Evolutionary conservation across 2,888 invertebrate genomes (phyloP), one percentile per base, ranked within the genome.

Genomic region (Drosophila hamatofila): DNA sequence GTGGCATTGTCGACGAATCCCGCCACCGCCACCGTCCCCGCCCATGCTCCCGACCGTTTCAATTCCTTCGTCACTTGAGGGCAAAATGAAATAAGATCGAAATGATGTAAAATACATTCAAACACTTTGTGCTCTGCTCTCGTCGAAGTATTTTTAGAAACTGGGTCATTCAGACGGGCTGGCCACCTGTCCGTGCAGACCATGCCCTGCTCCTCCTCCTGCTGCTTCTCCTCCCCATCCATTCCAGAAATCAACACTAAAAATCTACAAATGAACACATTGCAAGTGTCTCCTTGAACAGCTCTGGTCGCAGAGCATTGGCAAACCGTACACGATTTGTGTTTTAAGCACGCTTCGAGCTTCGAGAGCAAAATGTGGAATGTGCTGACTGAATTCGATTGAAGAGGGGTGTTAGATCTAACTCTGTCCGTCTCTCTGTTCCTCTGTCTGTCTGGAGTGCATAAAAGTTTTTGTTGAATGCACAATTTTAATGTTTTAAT

Each of bases 51-150:
- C 8, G 23, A 11, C n/a, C 23, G 11, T 25, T 30, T 30, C 16
- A 16, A 18, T 25, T 37, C 33, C 56, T 56, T 59, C 46, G n/a
- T 33, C 77, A 66, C 72, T 69, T 62, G 71, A 51, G 49, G 60
- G 57, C 60, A 80, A 82, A 80, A 71, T 80, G 75, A 76, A 86
- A 86, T 88, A 80, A 83, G 86, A 88, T 86, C 86, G 83, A 86
- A 86, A 70, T 83, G 88, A 82, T 83, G 83, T 88, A 78, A 82
- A 84, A 87, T 84, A 75, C 78, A 84, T 80, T 82, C 70, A 84
- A 84, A 80, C 87, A 82, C 80, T 87, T 84, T 74, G 70, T 71
- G 70, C 77, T 59, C 59, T 56, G 72, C 67, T n/a, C 48, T 48
- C 48, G 48, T 54, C 39, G 52, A 56, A 65, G 80, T 87, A 87